phyloP scores from a whole-genome alignment of 2,888 invertebrate species.

The Diplolepis rosae region DNA sequence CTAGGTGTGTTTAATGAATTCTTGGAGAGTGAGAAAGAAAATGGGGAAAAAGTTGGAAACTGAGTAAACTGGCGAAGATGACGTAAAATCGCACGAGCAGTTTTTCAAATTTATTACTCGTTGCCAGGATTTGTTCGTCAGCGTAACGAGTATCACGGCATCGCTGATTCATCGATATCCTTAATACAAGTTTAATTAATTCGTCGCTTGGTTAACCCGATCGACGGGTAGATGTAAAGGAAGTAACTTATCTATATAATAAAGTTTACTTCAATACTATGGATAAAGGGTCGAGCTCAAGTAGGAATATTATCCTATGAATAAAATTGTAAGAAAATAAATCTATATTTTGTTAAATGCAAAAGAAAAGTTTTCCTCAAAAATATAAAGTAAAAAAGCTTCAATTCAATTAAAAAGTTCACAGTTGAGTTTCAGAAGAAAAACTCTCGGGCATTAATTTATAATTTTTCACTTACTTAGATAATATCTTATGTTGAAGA shows the following conservation, averaged over 20 bases:
- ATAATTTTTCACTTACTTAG: neutral
- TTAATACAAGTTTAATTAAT: conserved; percentile 74
- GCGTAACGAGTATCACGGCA: conserved; percentile 48
- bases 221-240: conserved; percentile 65
- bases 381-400: neutral
- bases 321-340: neutral
- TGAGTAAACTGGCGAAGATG: conserved; percentile 39
- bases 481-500: neutral
- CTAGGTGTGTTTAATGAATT: neutral
- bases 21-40: neutral
- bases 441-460: neutral
- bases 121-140: conserved; percentile 28
- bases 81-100: conserved; percentile 40
- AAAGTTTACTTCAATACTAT: conserved; percentile 57
- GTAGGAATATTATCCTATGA: neutral
- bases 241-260: conserved; percentile 48
- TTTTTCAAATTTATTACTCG: conserved; percentile 51
- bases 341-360: too few species aligned
- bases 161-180: conserved; percentile 73
- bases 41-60: neutral
- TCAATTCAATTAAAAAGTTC: neutral
- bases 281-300: conserved; percentile 59
- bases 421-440: too few species aligned
- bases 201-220: conserved; percentile 69
- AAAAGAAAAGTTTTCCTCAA: too few species aligned